Evolutionary conservation across 2,888 invertebrate genomes (phyloP).

Genomic region (Pomacea canaliculata): DNA sequence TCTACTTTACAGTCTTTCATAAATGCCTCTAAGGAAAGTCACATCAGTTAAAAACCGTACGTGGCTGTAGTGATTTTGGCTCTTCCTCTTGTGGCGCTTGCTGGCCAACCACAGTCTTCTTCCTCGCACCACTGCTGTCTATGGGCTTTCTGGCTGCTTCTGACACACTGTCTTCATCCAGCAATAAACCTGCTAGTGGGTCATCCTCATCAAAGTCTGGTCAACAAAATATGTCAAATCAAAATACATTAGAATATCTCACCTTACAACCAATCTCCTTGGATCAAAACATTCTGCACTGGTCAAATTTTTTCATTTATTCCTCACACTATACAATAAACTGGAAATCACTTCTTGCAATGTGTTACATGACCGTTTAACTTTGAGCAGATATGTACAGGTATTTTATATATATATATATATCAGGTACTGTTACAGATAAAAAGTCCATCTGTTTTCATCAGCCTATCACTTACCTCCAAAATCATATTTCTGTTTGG

Average conservation of each 20-base stretch:
- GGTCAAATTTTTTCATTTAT: too few species aligned
- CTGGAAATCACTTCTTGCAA: too few species aligned
- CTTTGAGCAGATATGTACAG: too few species aligned
- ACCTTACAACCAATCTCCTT: background rate
- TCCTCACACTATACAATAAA: too few species aligned
- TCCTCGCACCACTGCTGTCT: constrained; percentile 29
- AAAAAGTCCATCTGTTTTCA: too few species aligned
- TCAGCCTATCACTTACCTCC: constrained; percentile 45
- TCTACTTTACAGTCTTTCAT: too few species aligned
- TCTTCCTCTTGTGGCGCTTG: constrained; percentile 8
- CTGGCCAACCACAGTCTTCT: background rate
- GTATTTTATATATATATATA: too few species aligned
- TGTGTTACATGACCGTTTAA: too few species aligned
- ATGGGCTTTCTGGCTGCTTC: constrained; percentile 38
- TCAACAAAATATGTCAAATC: background rate
- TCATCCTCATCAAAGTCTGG: constrained; percentile 65
- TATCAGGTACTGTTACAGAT: too few species aligned
- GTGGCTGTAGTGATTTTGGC: constrained; percentile 25
- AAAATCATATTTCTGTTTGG: constrained; percentile 53
- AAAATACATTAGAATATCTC: background rate
- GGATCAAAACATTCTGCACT: background rate
- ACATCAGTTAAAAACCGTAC: background rate
- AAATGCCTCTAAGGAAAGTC: too few species aligned
- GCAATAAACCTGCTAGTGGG: constrained; percentile 58
- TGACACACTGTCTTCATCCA: constrained; percentile 46